These are phyloP conservation scores for Oreochromis mossambicus DNA, from an alignment of 2,797 vertebrate species.

Conservation along the genomic window DNA sequence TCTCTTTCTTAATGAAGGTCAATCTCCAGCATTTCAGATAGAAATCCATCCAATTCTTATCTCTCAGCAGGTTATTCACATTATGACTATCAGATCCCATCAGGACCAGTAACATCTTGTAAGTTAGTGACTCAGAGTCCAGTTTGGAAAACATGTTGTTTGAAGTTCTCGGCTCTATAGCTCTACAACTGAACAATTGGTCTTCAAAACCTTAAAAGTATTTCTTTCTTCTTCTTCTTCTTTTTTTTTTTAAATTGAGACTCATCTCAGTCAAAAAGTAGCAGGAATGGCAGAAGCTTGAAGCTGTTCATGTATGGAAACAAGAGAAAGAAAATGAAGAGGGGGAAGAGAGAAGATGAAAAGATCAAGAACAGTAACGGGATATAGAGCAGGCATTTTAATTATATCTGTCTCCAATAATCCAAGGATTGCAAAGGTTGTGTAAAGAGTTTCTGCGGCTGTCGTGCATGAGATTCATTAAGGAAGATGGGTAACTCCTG, in stretches of 20 bases:
- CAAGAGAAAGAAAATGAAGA: background rate
- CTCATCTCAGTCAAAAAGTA: background rate
- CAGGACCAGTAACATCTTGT: background rate
- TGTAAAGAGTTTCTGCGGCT: background rate
- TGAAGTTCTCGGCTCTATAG: background rate
- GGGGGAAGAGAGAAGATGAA: background rate
- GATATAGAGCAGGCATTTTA: background rate
- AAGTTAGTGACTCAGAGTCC: background rate
- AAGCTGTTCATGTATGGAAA: background rate
- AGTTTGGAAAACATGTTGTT: background rate
- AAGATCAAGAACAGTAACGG: background rate
- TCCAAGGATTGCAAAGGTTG: too few relatives aligned
- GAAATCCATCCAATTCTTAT: background rate
- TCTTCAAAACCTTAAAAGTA: background rate
- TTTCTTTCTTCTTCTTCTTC: background rate
- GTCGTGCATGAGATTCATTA: background rate
- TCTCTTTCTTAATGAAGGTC: conserved; percentile 7
- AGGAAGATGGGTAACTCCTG: background rate
- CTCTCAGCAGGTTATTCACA: background rate
- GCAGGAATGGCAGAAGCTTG: background rate
- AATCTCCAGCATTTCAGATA: background rate
- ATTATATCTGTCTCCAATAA: background rate
- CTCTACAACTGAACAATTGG: background rate
- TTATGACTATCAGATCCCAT: background rate
- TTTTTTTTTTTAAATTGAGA: background rate